These are phyloP conservation scores for Silurus meridionalis DNA, from an alignment of 2,113 vertebrate species.

Conservation along the genomic window DNA sequence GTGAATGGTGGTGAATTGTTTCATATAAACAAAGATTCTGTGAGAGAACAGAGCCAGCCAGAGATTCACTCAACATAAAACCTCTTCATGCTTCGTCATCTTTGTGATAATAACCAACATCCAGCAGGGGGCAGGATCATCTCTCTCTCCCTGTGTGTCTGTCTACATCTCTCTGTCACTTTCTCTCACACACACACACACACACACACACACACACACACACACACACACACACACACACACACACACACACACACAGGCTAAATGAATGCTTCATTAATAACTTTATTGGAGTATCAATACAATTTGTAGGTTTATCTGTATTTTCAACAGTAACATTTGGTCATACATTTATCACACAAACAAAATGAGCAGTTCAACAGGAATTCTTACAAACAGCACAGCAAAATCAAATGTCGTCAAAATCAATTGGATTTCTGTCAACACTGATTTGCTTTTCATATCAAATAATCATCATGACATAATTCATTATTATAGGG, in stretches of 20 bases:
- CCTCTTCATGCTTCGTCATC: slow-evolving; percentile 20
- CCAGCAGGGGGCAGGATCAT: slow-evolving; percentile 13
- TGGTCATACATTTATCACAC: slow-evolving; percentile 40
- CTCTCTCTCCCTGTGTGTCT: background rate
- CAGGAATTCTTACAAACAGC: slow-evolving; percentile 25
- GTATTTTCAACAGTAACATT: slow-evolving; percentile 30
- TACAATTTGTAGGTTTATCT: slow-evolving; percentile 38
- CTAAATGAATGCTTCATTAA: background rate
- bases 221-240: too few relatives aligned
- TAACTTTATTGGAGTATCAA: slow-evolving; percentile 28
- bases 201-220: background rate
- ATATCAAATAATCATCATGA: background rate
- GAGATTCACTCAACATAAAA: background rate
- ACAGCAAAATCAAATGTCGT: slow-evolving; percentile 19
- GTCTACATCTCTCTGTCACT: background rate
- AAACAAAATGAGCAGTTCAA: slow-evolving; percentile 33
- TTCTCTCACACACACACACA: background rate
- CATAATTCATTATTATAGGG: background rate
- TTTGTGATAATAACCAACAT: background rate
- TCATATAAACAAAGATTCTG: too few relatives aligned
- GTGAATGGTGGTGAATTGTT: too few relatives aligned
- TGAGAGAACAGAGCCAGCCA: background rate
- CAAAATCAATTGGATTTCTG: background rate
- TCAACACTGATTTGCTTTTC: background rate
- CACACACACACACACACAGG: background rate